Conservation (phyloP, 2,113 vertebrate species). For the Eptesicus fuscus region DNA sequence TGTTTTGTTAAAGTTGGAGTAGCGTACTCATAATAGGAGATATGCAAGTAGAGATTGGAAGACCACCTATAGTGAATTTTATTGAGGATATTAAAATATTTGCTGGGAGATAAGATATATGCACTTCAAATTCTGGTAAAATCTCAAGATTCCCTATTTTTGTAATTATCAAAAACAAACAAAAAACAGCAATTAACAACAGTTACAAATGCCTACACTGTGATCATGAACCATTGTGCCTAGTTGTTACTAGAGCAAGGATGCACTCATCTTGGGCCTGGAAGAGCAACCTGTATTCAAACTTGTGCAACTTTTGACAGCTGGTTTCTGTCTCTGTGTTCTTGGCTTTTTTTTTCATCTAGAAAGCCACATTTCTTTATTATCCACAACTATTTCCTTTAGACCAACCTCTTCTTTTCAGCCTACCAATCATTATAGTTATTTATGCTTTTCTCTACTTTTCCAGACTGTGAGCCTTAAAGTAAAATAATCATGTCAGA, state of each 20-base stretch:
- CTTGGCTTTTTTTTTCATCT: neutral
- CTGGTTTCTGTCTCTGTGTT: neutral
- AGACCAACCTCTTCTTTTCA: neutral
- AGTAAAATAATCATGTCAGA: neutral
- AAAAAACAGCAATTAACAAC: neutral
- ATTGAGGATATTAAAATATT: neutral
- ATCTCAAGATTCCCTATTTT: neutral
- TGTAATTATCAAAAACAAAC: neutral
- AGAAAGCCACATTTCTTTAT: neutral
- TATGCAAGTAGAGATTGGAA: neutral
- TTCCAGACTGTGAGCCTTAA: neutral
- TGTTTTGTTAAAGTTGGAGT: neutral
- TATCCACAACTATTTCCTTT: neutral
- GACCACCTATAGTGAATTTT: neutral
- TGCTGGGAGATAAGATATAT: neutral
- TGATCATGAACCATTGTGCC: neutral
- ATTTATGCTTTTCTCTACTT: neutral
- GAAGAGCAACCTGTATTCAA: neutral
- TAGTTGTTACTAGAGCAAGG: neutral
- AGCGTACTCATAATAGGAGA: neutral
- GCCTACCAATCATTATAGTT: neutral
- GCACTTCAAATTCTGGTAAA: neutral
- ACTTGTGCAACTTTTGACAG: neutral
- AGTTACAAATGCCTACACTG: neutral
- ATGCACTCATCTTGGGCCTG: neutral